Base-by-base conservation (phyloP, 2,113 vertebrate species). In the Heloderma charlesbogerti region DNA sequence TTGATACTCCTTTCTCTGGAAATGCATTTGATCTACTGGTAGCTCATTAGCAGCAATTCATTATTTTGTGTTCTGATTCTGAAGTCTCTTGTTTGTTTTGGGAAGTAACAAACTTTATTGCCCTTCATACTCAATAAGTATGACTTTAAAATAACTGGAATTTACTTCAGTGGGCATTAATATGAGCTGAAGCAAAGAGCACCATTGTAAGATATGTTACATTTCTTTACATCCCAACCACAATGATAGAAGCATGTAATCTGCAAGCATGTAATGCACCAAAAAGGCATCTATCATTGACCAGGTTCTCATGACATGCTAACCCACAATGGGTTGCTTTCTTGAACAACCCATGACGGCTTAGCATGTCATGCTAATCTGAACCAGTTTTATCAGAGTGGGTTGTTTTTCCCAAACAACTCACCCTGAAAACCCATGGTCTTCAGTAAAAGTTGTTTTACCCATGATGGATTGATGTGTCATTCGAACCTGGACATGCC, bases 11-110 rank as follows among this genome's bases (percentile, higher is more conserved):
- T 40, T 81, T 67, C 45, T 88, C 45, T 88, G 45, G 22, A 78
- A 48, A 80, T 80, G 10, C 51, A 88, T 88, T 88, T 88, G 87
- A 80, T 88, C 60, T 69, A n/a, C n/a, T n/a, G n/a, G 34, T 69
- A 88, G 60, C 87, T 81, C 63, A 88, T 88, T 88, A 81, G 43
- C 43, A 37, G 40, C 31, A 67, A 67, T 69, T 48, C 31, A 67
- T 80, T 18, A 13, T 48, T 48, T 69, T n/a, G 63, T 37, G 34
- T 3, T n/a, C 77, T 80, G 37, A 88, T 78, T 88, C 86, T 88
- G 60, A 88, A 84, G 63, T 88, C n/a, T 15, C 43, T 22, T 69
- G 8, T 79, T n/a, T 27, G 27, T 69, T 66, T n/a, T 79, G 60
- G 80, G 43, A 80, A 88, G 43, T n/a, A n/a, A 37, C 4, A 45